Base-by-base conservation (phyloP, 2,888 invertebrate genomes). In the Yponomeuta evonymella region DNA sequence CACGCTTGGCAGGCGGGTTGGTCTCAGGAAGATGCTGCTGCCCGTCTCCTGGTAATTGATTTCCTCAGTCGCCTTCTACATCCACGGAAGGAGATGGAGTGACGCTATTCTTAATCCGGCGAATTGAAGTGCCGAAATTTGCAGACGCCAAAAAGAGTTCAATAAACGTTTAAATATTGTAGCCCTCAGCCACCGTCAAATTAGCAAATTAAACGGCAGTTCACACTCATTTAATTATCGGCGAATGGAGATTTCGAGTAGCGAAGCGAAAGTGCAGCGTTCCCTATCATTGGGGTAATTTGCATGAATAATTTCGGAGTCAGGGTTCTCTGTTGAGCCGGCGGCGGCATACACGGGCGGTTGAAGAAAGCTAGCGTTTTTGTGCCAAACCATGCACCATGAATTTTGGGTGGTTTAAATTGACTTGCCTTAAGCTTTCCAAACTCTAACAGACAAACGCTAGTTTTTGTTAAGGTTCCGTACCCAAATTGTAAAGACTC, bases 211-310 rank as follows among this genome's bases (percentile, higher is more conserved):
- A 58, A 58, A 58, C 12, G 51, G 51, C 51, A 58, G 51, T 58
- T 15, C 51, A 58, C 51, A 58, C 51, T 58, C 65, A 65, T 65
- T 65, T 29, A 29, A 65, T 65, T 65, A 33, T 30, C 33, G 29
- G 29, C 33, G 30, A 65, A 65, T 65, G 30, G 30, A 12, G 30
- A 65, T 65, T 65, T 65, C 6, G 33, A 30, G 29, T 12, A 65
- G 29, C 33, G 51, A 58, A 65, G 29, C 33, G 51, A 58, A 58
- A 58, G 51, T 58, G 51, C 51, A 58, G 51, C 51, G 29, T 33
- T 12, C 29, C 65, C 65, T 65, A 65, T 65, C 65, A 65, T 65
- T 33, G 65, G 11, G 30, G 29, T 29, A 9, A 63, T 65, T 65
- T 12, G 30, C 65, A 30, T 65, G 65, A 65, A 12, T 65, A 30